phyloP scores from a whole-genome alignment of 2,113 vertebrate species.

The Gambusia holbrooki region DNA sequence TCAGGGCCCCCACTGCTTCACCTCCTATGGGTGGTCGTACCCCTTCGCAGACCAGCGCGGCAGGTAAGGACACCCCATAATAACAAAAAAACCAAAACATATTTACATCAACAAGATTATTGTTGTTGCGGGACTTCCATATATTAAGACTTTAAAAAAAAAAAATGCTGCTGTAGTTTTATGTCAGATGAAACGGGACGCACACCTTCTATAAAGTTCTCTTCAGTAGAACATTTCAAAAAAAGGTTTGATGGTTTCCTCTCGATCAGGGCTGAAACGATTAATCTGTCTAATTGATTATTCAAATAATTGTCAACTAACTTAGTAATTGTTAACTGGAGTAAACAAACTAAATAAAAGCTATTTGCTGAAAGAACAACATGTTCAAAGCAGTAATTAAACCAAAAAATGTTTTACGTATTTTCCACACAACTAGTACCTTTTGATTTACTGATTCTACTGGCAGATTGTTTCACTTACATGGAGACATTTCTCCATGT shows the following conservation, averaged over 20 bases:
- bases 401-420: too few relatives aligned
- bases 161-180: neutral
- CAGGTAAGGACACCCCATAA: conserved; percentile 68
- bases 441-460: too few relatives aligned
- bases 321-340: too few relatives aligned
- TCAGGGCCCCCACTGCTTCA: conserved; percentile 84
- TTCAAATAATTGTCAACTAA: too few relatives aligned
- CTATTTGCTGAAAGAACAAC: too few relatives aligned
- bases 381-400: too few relatives aligned
- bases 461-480: too few relatives aligned
- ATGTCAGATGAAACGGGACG: neutral
- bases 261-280: too few relatives aligned
- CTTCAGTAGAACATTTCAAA: neutral
- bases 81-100: neutral
- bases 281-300: too few relatives aligned
- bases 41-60: conserved; percentile 80
- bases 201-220: neutral
- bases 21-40: conserved; percentile 71
- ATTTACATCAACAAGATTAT: neutral
- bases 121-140: neutral
- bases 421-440: too few relatives aligned
- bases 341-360: too few relatives aligned
- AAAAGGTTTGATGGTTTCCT: neutral
- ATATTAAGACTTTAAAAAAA: neutral
- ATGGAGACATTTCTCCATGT: too few relatives aligned